Evolutionary conservation across 2,888 invertebrate genomes (phyloP).

Genomic region (Hypena proboscidalis): DNA sequence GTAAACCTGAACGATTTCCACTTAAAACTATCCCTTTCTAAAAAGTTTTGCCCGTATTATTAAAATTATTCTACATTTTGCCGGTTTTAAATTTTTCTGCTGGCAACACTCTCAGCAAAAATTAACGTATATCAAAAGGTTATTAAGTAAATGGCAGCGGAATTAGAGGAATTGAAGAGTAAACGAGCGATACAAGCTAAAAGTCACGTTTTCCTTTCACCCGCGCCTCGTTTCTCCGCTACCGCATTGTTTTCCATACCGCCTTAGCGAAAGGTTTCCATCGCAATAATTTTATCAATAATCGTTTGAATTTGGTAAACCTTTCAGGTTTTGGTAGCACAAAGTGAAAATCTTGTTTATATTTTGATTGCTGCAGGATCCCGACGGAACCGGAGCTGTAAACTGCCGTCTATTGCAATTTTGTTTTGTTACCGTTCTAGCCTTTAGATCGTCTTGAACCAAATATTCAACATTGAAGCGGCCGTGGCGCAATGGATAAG

Average conservation of each 20-base stretch:
- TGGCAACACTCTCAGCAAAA: too few species aligned
- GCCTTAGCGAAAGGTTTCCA: constrained; percentile 48
- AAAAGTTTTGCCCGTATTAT: too few species aligned
- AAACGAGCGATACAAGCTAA: constrained; percentile 40
- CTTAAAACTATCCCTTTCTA: too few species aligned
- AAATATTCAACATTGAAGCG: too few species aligned
- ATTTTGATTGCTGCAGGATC: constrained; percentile 65
- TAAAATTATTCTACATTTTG: too few species aligned
- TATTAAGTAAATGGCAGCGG: constrained; percentile 32
- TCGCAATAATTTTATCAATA: constrained; percentile 62
- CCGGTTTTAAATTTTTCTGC: too few species aligned
- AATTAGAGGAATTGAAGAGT: constrained; percentile 32
- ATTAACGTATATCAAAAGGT: constrained; percentile 32
- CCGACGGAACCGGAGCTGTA: constrained; percentile 38
- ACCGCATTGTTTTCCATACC: constrained; percentile 44
- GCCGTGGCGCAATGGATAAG: too few species aligned
- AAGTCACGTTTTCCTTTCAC: constrained; percentile 43
- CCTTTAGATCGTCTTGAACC: too few species aligned
- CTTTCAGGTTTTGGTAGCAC: constrained; percentile 54
- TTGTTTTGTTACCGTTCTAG: too few species aligned
- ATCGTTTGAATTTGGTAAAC: constrained; percentile 60
- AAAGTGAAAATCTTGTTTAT: constrained; percentile 64
- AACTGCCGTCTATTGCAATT: too few species aligned
- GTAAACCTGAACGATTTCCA: too few species aligned
- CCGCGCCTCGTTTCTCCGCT: constrained; percentile 37